These are phyloP conservation scores for Pimephales promelas DNA, from an alignment of 2,113 vertebrate genomes.

Conservation along the genomic window DNA sequence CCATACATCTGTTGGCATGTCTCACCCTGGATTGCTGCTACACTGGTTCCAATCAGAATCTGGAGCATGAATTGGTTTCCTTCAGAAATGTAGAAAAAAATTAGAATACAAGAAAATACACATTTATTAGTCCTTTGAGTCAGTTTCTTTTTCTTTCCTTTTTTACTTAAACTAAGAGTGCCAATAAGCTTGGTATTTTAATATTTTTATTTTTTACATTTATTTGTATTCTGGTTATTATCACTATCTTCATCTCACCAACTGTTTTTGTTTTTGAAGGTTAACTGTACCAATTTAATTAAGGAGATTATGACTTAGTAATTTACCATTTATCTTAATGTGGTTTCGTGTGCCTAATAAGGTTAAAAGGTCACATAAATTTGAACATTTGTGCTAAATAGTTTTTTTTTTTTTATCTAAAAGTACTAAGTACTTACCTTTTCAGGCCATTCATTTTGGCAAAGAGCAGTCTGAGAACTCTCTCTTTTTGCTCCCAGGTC, in stretches of 20 bases:
- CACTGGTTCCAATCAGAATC: constrained; percentile 12
- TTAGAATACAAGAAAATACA: not conserved
- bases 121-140: not conserved
- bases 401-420: too few relatives aligned
- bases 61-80: not conserved
- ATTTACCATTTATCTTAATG: not conserved
- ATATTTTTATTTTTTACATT: not conserved
- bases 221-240: not conserved
- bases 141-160: not conserved
- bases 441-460: constrained; percentile 84
- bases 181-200: not conserved
- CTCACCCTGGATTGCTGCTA: constrained; percentile 22
- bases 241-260: not conserved
- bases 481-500: constrained; percentile 90
- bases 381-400: not conserved
- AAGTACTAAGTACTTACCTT: constrained; percentile 71
- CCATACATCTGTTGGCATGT: not conserved
- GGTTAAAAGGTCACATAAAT: not conserved
- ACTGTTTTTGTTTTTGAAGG: not conserved
- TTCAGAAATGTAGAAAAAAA: not conserved
- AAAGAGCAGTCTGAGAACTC: constrained; percentile 84
- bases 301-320: not conserved
- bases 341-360: not conserved
- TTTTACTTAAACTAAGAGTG: not conserved
- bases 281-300: not conserved